phyloP scores from a whole-genome alignment of 2,888 invertebrate genomes.

The Proisotoma minuta region DNA sequence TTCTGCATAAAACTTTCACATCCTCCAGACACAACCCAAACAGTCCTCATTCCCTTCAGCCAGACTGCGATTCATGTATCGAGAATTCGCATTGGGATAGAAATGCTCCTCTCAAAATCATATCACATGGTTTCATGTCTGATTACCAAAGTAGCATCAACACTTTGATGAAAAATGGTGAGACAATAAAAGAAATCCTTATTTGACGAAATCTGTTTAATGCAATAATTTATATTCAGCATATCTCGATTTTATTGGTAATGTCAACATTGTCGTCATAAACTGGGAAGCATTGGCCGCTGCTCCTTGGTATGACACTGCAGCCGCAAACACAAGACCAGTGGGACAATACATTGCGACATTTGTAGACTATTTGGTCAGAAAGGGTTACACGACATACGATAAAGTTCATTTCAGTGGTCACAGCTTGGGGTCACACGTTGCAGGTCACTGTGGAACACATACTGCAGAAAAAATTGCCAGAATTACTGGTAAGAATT shows the following conservation, averaged over 20 bases:
- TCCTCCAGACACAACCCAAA: no score
- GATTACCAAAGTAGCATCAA: constrained; percentile 1
- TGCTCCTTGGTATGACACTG: constrained; percentile 62
- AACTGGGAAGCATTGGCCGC: constrained; percentile 59
- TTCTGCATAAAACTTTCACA: not conserved
- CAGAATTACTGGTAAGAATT: constrained; percentile 48
- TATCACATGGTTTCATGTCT: constrained; percentile 3
- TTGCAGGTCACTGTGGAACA: constrained; percentile 61
- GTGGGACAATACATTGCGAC: constrained; percentile 59
- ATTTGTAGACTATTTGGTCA: constrained; percentile 60
- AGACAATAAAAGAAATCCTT: not conserved
- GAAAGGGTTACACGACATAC: constrained; percentile 56
- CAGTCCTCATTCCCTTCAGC: no score
- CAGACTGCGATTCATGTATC: constrained; percentile 2
- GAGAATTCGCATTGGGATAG: not conserved
- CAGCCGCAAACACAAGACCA: constrained; percentile 58
- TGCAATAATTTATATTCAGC: constrained; percentile 49
- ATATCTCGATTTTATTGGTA: constrained; percentile 57
- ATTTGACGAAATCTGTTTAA: not conserved
- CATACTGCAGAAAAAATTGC: constrained; percentile 51
- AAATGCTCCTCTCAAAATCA: constrained; percentile 6
- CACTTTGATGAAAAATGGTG: not conserved
- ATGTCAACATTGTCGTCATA: constrained; percentile 58
- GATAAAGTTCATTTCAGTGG: constrained; percentile 60
- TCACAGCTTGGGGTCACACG: constrained; percentile 62